Evolutionary conservation across 2,797 vertebrate genomes (phyloP).

Genomic region (Smutsia temminckii): DNA sequence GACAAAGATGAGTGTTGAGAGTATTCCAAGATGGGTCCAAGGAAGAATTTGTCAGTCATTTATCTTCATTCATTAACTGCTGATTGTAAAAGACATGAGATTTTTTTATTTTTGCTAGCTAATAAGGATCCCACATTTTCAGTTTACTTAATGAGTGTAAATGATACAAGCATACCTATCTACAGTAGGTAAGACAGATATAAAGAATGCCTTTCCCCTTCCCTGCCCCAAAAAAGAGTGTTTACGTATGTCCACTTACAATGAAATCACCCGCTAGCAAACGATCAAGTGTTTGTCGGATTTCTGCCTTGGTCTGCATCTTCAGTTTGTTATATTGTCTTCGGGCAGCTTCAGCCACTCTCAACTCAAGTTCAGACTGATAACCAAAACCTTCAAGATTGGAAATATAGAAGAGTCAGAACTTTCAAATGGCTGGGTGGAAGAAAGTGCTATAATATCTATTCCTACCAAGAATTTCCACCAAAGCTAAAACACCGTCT

Average conservation of each 20-base stretch:
- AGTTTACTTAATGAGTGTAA: neutral
- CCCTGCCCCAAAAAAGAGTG: fast-evolving
- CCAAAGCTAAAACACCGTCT: neutral
- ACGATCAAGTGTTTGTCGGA: conserved; percentile 97
- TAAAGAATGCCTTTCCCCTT: neutral
- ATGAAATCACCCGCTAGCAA: conserved; percentile 98
- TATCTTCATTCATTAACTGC: neutral
- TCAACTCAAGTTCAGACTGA: conserved; percentile 95
- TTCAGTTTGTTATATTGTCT: conserved; percentile 98
- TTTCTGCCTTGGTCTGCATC: conserved; percentile 99
- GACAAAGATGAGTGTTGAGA: neutral
- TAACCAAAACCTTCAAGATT: conserved; percentile 93
- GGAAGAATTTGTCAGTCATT: neutral
- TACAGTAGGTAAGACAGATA: neutral
- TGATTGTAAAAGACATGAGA: neutral
- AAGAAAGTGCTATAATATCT: neutral
- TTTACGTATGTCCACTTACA: conserved; percentile 85
- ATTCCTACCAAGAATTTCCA: neutral
- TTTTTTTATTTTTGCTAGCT: neutral
- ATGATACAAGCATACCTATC: neutral
- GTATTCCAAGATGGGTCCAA: neutral
- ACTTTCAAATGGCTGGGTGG: neutral
- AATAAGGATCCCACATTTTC: neutral
- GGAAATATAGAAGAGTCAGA: conserved; percentile 19
- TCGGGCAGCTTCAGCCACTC: conserved; percentile 96